Conservation (phyloP, 2,888 invertebrate species). For the Oasisia sp. region DNA sequence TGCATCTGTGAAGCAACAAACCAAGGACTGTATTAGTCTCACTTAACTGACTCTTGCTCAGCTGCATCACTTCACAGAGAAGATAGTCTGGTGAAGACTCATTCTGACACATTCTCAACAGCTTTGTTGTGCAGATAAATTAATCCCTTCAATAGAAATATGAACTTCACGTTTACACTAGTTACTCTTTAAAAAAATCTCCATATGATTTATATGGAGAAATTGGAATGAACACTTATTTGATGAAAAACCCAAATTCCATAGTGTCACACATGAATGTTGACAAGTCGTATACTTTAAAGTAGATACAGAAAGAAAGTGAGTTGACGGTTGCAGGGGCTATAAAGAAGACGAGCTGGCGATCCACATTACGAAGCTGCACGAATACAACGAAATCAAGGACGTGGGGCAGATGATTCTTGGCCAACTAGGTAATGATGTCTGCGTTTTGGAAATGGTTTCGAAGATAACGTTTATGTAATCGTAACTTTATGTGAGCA, state of each 20-base stretch:
- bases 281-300: not conserved
- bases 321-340: constrained; percentile 46
- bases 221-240: too few relatives aligned
- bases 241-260: not conserved
- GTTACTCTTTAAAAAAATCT: not conserved
- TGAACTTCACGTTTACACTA: not conserved
- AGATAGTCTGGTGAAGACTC: too few relatives aligned
- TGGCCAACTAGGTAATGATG: constrained; percentile 54
- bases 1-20: too few relatives aligned
- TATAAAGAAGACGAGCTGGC: constrained; percentile 50
- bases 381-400: constrained; percentile 62
- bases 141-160: not conserved
- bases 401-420: constrained; percentile 59
- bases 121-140: too few relatives aligned
- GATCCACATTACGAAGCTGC: constrained; percentile 56
- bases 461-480: not conserved
- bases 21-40: too few relatives aligned
- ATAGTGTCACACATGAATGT: not conserved
- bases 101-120: too few relatives aligned
- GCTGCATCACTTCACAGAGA: too few relatives aligned
- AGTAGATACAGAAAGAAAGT: not conserved
- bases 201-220: too few relatives aligned
- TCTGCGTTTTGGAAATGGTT: not conserved
- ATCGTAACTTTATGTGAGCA: not conserved
- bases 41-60: too few relatives aligned